These are phyloP conservation scores for Onychostoma macrolepis DNA, from an alignment of 2,113 vertebrate genomes.

Conservation along the genomic window DNA sequence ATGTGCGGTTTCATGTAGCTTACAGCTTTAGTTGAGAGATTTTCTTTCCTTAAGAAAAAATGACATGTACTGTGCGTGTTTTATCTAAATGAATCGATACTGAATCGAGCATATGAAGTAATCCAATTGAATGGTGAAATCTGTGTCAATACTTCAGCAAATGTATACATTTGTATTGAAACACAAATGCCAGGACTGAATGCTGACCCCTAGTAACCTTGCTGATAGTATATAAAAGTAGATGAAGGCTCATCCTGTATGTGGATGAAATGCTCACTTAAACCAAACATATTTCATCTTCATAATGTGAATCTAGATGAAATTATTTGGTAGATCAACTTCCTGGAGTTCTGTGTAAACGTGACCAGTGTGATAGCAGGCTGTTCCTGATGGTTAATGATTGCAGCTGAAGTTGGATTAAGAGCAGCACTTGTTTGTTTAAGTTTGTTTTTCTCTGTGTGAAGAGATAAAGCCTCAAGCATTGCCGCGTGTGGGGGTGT, in stretches of 20 bases:
- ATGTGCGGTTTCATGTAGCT: no score
- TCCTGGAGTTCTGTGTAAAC: background rate
- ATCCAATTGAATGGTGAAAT: background rate
- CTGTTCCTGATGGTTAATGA: background rate
- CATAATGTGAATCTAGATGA: background rate
- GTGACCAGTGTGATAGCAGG: background rate
- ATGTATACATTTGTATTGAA: background rate
- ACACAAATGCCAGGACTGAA: background rate
- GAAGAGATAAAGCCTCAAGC: background rate
- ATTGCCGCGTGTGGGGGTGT: background rate
- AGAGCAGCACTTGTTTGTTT: background rate
- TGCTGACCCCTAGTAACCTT: background rate
- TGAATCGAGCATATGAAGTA: background rate
- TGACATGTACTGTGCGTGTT: background rate
- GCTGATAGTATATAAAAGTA: background rate
- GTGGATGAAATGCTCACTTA: background rate
- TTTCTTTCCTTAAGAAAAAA: background rate
- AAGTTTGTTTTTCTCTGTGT: background rate
- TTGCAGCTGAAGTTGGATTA: background rate
- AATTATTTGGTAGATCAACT: background rate
- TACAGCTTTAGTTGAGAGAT: no score
- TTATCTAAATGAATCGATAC: background rate
- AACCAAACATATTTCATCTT: background rate
- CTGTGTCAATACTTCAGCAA: background rate
- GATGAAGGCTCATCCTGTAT: background rate